These are phyloP conservation scores for Blastomussa wellsi DNA, from an alignment of 92 coral and sea anemone genomes.

Conservation along the genomic window DNA sequence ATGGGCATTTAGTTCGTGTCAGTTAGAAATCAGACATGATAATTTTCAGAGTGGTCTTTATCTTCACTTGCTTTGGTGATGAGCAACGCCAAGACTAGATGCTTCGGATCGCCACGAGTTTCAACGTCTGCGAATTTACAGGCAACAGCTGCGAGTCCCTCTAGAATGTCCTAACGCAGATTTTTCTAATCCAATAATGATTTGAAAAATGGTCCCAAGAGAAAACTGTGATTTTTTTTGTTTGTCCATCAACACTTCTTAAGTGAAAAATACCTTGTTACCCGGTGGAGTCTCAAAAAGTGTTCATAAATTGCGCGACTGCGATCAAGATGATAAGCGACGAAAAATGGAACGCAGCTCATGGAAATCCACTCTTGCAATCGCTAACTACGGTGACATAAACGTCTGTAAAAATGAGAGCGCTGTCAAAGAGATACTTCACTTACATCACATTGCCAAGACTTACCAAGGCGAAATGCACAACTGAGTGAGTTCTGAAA, in stretches of 20 bases:
- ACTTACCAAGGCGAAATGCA: neutral
- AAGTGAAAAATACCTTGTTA: slow-evolving; percentile 8
- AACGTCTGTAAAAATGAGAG: neutral
- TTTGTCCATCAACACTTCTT: neutral
- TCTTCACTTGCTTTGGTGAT: neutral
- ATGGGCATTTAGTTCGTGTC: slow-evolving; percentile 15
- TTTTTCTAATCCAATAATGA: slow-evolving; percentile 7
- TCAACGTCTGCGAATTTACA: neutral
- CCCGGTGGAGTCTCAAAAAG: slow-evolving; percentile 13
- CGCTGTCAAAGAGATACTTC: neutral
- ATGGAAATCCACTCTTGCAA: neutral
- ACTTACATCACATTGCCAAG: neutral
- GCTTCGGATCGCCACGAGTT: neutral
- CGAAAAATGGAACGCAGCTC: slow-evolving; percentile 1
- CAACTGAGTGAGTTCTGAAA: neutral
- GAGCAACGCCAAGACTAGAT: neutral
- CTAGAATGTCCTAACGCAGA: slow-evolving; percentile 5
- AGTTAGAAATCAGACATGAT: neutral
- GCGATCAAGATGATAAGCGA: slow-evolving; percentile 22
- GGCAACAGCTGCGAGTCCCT: neutral
- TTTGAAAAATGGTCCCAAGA: slow-evolving; percentile 6
- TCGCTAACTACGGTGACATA: neutral
- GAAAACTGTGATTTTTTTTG: neutral
- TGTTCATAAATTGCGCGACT: neutral
- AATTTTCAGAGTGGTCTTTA: neutral